Evolutionary conservation across 2,797 vertebrate genomes (phyloP).

Genomic region (Scolopax bukidnonensis): DNA sequence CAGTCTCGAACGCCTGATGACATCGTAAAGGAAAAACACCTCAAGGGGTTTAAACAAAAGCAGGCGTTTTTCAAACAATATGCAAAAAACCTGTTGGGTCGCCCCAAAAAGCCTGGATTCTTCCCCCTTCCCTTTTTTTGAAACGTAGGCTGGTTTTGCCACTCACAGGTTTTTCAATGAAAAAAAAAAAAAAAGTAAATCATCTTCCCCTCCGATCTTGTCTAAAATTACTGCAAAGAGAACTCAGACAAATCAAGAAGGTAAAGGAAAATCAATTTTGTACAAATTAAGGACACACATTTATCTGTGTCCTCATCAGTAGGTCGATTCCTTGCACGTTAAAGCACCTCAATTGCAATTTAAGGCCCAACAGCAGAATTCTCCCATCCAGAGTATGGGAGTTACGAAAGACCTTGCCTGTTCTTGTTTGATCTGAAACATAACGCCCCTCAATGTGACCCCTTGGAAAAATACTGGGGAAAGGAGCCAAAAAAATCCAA

Average conservation of each 20-base stretch:
- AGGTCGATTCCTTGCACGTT: background rate
- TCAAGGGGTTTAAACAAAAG: background rate
- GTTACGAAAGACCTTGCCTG: background rate
- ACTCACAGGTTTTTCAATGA: background rate
- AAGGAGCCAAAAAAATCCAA: background rate
- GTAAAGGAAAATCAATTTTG: background rate
- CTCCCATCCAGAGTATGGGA: background rate
- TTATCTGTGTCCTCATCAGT: background rate
- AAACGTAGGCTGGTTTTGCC: background rate
- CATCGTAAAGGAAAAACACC: background rate
- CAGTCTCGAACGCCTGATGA: background rate
- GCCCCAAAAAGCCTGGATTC: background rate
- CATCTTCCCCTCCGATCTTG: background rate
- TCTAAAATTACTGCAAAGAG: background rate
- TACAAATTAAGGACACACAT: background rate
- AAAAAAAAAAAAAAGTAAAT: too few species aligned
- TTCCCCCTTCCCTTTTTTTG: background rate
- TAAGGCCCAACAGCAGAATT: background rate
- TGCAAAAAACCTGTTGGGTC: background rate
- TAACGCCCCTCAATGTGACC: slow-evolving; percentile 5
- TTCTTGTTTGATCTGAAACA: slow-evolving; percentile 36
- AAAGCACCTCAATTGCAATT: background rate
- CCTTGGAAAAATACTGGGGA: slow-evolving; percentile 57
- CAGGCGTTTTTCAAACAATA: background rate
- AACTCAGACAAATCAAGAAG: background rate